Conservation (phyloP, 2,888 invertebrate genomes). For the Drosophila subquinaria region DNA sequence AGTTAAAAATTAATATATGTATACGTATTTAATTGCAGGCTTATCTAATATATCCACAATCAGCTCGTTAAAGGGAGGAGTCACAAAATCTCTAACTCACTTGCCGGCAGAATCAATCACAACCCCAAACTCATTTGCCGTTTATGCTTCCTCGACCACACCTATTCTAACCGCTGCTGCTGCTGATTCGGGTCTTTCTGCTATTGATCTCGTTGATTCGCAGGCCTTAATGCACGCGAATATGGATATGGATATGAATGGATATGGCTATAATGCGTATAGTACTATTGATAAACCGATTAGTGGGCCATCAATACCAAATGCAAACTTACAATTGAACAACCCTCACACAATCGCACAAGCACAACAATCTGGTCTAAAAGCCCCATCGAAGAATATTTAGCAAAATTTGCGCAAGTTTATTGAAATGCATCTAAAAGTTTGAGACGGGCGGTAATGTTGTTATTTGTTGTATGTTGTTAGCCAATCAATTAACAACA, state of each 20-base stretch:
- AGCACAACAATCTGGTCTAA: conserved; percentile 23
- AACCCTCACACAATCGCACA: no score
- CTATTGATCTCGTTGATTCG: conserved; percentile 5
- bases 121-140: conserved; percentile 28
- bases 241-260: conserved; percentile 24
- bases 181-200: conserved; percentile 7
- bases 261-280: conserved; percentile 16
- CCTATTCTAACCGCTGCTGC: no score
- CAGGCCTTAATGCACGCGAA: not conserved
- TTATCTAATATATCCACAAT: conserved; percentile 22
- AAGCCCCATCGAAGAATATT: conserved; percentile 50
- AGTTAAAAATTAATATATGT: not conserved
- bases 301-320: conserved; percentile 21
- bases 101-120: conserved; percentile 46
- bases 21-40: conserved; percentile 29
- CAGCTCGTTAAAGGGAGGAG: conserved; percentile 31
- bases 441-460: conserved; percentile 28
- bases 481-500: conserved; percentile 50
- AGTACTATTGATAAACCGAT: no score
- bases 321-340: conserved; percentile 16
- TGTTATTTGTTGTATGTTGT: conserved; percentile 41
- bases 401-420: conserved; percentile 52
- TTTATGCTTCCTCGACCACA: conserved; percentile 46
- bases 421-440: conserved; percentile 33
- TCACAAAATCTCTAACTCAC: conserved; percentile 45